These are phyloP conservation scores for Dicaeum eximium DNA, from an alignment of 2,113 vertebrate genomes.

Conservation along the genomic window DNA sequence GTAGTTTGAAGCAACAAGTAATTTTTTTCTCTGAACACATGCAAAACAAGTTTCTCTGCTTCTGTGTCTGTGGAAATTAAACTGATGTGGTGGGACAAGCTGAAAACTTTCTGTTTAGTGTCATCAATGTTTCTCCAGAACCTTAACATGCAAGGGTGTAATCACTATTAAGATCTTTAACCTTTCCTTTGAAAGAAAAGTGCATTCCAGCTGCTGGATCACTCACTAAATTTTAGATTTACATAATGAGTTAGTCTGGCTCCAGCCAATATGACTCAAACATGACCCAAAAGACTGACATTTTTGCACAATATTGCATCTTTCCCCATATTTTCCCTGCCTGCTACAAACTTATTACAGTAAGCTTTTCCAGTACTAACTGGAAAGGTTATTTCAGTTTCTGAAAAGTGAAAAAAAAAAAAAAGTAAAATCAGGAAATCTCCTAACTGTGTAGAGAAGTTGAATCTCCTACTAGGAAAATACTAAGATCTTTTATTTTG, in stretches of 20 bases:
- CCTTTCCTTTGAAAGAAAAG: background rate
- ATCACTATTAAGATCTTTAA: background rate
- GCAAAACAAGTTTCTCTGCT: background rate
- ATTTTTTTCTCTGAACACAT: background rate
- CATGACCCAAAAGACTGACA: background rate
- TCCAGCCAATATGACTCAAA: background rate
- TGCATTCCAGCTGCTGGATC: background rate
- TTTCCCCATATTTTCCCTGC: background rate
- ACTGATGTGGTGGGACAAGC: background rate
- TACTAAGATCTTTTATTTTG: background rate
- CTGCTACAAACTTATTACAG: background rate
- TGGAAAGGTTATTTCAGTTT: background rate
- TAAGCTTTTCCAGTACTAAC: background rate
- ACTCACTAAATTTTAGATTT: background rate
- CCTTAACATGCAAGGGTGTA: rapidly evolving
- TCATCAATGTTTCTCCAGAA: background rate
- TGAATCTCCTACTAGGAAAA: background rate
- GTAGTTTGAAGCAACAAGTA: background rate
- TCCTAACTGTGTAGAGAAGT: background rate
- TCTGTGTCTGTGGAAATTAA: background rate
- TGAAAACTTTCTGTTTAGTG: background rate
- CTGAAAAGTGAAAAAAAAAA: background rate
- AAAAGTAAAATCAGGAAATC: background rate
- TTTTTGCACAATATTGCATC: background rate
- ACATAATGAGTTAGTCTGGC: background rate